These are phyloP conservation scores for Heptranchias perlo DNA, from an alignment of 2,113 vertebrate species.

Conservation along the genomic window DNA sequence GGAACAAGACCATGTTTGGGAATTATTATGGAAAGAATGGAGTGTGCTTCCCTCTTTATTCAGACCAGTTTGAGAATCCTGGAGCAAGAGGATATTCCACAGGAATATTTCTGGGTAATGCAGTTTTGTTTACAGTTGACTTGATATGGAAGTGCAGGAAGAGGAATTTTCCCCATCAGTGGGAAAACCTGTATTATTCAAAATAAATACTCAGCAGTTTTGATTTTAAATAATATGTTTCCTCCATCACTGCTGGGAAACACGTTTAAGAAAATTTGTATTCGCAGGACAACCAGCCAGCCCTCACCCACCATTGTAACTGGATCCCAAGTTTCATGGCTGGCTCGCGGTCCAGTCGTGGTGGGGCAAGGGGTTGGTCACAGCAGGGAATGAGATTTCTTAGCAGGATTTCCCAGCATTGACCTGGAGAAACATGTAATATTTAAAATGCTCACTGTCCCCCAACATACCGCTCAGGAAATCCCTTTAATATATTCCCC, in stretches of 20 bases:
- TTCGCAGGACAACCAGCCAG: neutral
- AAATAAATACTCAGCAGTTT: neutral
- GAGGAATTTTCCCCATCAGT: neutral
- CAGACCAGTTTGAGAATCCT: constrained; percentile 46
- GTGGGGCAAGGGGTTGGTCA: neutral
- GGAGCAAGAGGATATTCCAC: constrained; percentile 50
- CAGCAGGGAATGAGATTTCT: neutral
- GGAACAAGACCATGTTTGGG: constrained; percentile 52
- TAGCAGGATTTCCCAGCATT: neutral
- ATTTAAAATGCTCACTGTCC: neutral
- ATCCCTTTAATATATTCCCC: neutral
- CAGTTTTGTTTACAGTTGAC: neutral
- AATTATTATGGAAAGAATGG: constrained; percentile 57
- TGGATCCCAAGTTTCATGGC: neutral
- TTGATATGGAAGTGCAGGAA: neutral
- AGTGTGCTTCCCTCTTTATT: constrained; percentile 57
- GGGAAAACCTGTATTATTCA: neutral
- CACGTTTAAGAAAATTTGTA: too few species aligned
- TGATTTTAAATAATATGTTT: neutral
- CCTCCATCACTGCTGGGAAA: neutral
- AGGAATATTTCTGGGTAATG: constrained; percentile 55
- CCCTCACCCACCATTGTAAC: neutral
- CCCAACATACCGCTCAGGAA: neutral
- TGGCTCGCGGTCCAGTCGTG: neutral
- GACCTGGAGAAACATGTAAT: neutral